Conservation (phyloP, 2,113 vertebrate genomes). For the Tauraco erythrolophus region DNA sequence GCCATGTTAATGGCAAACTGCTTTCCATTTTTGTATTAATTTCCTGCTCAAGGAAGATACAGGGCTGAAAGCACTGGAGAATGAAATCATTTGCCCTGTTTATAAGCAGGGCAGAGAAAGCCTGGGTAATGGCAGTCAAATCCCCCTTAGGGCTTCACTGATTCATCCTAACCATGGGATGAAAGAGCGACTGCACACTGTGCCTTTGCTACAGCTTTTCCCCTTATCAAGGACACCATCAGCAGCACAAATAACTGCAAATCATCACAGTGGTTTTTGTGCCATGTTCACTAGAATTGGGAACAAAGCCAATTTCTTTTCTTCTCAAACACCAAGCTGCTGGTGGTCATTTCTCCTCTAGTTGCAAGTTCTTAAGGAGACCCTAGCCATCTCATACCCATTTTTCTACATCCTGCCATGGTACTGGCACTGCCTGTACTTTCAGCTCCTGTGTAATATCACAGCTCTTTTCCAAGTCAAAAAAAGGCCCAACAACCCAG, state of each 20-base stretch:
- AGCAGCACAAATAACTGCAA: neutral
- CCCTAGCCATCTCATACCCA: neutral
- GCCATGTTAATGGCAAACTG: slow-evolving; percentile 47
- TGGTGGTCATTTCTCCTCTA: neutral
- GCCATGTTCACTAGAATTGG: neutral
- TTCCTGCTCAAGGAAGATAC: slow-evolving; percentile 5
- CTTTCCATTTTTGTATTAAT: slow-evolving; percentile 45
- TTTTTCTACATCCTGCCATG: neutral
- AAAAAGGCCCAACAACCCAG: neutral
- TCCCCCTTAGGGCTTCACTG: neutral
- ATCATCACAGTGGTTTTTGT: neutral
- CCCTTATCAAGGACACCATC: neutral
- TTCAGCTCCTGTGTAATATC: neutral
- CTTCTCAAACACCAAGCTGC: neutral
- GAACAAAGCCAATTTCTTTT: neutral
- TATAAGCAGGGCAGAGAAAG: neutral
- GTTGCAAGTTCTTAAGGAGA: neutral
- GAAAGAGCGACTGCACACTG: neutral
- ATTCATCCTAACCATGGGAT: neutral
- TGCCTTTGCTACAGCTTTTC: neutral
- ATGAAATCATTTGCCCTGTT: neutral
- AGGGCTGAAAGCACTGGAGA: neutral
- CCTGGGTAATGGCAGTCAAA: neutral
- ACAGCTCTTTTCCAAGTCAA: neutral
- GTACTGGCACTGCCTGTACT: neutral